Base-by-base conservation (phyloP, 1,140 invertebrate species). In the Drosophila sechellia region DNA sequence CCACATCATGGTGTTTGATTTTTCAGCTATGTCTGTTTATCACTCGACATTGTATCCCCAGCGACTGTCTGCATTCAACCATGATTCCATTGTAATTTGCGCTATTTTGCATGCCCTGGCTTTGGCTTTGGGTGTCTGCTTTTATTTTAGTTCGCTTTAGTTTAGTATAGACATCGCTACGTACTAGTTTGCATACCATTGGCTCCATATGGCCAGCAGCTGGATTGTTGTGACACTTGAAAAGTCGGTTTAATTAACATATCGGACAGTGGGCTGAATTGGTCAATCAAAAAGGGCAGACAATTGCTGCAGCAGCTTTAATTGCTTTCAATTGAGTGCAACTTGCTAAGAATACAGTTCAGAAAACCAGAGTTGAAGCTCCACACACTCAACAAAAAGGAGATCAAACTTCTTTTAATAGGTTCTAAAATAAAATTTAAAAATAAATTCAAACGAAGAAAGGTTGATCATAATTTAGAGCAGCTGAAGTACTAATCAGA, bases 51-150 rank as follows among this genome's bases (percentile, higher is more conserved):
- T 53, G 45, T 52, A 49, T 43, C 17, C 31, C 12, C 35, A 54
- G 61, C n/a, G 53, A 56, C 39, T 57, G 48, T 74, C 60, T 87
- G 81, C 79, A 87, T 86, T 86, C 64, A 83, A 83, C 64, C 81
- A 77, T 87, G 79, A 79, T 81, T 87, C 80, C 69, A 87, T 85
- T 85, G 81, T 81, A 74, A 78, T 86, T 80, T 70, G 59, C 74
- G 69, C 78, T 81, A 74, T 85, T 85, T 86, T 87, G 81, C 73
- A 81, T 86, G 73, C 65, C 65, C 58, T 27, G 34, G 45, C 50
- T 73, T 63, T 39, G 34, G 52, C 50, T 73, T 63, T 50, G 50
- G 66, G 63, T 63, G 43, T 63, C 39, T 74, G 70, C 70, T 74
- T 55, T 55, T 64, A 40, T 55, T 74, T 63, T 43, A 43, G 52